Evolutionary conservation across 2,888 invertebrate species (phyloP), one percentile per base, ranked within the genome.

Genomic region (Tetheella fluctuosa): DNA sequence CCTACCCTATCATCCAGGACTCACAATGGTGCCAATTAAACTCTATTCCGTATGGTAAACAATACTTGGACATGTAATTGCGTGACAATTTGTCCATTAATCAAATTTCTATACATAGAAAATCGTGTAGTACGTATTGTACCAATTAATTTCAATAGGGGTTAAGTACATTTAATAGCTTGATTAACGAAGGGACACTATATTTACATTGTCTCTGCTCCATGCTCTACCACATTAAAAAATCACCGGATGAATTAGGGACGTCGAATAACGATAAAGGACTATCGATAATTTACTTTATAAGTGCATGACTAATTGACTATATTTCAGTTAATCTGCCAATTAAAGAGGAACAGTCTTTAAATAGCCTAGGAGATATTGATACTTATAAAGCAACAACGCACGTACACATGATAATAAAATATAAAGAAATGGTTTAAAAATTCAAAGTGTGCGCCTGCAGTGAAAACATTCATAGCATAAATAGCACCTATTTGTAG

Each of bases 161-260:
- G 86, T 85, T 84, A 85, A 85, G 80, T 79, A 76, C 69, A 64
- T 78, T 80, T 83, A 86, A 86, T 87, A 71, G 79, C 63, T 67
- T 73, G 80, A 79, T 85, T 84, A 85, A 85, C 83, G 75, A 84
- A 80, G 68, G 73, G 70, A 75, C 84, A 86, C 81, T 88, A 87
- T 83, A 88, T 86, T 86, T 84, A 84, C 80, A 84, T 82, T 83
- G 83, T 73, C 75, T 67, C 65, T 72, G 74, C 74, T 69, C 60
- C 64, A 64, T 69, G 63, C 66, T 67, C 69, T 62, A 55, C 34
- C 13, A 13, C 58, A 52, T 67, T 62, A 64, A 61, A 57, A 64
- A 64, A 68, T 67, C 65, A 70, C 71, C 73, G 71, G 71, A 71
- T 70, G 71, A 71, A 70, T 74, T 69, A 76, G 73, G 65, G 69